A percentile compares a stretch with the other conserved stretches of the same genome.
These are phyloP conservation scores for Gracilinanus agilis DNA, from an alignment of 2,113 vertebrate genomes.

Conservation along the genomic window DNA sequence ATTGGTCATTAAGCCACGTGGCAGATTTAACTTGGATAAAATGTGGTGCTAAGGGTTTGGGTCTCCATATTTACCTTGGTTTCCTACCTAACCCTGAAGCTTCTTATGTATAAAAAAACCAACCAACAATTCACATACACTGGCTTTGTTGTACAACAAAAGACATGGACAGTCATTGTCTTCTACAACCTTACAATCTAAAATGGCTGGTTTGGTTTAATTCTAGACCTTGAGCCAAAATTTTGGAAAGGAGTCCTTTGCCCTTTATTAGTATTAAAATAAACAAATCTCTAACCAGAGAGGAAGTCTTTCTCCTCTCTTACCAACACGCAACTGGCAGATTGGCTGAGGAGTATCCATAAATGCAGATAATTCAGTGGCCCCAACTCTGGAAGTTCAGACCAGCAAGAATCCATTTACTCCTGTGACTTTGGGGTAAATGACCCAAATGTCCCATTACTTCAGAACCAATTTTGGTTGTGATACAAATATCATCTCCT, in stretches of 20 bases:
- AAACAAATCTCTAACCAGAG: not conserved
- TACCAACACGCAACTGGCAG: not conserved
- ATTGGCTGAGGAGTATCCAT: not conserved
- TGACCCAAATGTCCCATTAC: not conserved
- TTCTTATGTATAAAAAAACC: not conserved
- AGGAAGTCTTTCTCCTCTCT: not conserved
- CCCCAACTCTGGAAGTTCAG: not conserved
- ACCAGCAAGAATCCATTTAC: not conserved
- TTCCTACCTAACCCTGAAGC: not conserved
- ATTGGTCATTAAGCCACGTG: not conserved
- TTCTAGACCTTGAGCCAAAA: not conserved
- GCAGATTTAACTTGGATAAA: not conserved
- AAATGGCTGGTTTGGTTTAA: not conserved
- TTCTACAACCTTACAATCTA: not conserved
- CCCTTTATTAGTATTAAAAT: not conserved
- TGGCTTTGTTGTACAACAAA: not conserved
- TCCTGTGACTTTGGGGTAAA: not conserved
- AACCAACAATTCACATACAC: not conserved
- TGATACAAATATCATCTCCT: not conserved
- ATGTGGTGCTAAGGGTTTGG: not conserved
- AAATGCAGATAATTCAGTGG: not conserved
- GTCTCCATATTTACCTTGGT: too few species aligned
- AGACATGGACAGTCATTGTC: not conserved
- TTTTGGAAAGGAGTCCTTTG: not conserved
- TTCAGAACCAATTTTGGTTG: not conserved